A percentile compares a stretch with the other conserved stretches of the same genome.
Conservation (phyloP, 1,140 invertebrate species). For the Dreissena polymorpha region DNA sequence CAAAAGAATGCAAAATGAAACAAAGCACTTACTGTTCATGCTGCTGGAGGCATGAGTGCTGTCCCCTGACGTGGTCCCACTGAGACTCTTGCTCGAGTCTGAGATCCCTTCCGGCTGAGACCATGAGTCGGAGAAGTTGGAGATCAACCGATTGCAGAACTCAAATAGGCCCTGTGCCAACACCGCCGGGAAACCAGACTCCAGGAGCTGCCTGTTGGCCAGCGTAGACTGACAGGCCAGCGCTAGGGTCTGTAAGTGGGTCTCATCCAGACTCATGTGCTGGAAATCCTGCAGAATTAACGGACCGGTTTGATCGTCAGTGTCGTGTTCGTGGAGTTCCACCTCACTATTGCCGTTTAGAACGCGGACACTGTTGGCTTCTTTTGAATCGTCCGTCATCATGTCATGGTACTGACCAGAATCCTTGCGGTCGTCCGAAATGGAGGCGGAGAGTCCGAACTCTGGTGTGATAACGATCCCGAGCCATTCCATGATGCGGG, state of each 20-base stretch:
- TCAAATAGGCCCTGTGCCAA: conserved; percentile 81
- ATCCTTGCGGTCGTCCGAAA: conserved; percentile 85
- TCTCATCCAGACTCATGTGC: conserved; percentile 78
- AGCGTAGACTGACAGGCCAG: conserved; percentile 88
- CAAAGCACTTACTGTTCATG: not conserved
- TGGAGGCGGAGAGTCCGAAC: conserved; percentile 80
- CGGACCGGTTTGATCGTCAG: conserved; percentile 29
- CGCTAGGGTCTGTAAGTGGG: conserved; percentile 88
- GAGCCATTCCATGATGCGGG: conserved; percentile 87
- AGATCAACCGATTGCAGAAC: conserved; percentile 75
- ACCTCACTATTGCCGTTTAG: conserved; percentile 29
- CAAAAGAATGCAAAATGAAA: no score
- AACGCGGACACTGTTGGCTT: conserved; percentile 60
- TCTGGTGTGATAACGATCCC: conserved; percentile 83
- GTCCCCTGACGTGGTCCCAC: conserved; percentile 46
- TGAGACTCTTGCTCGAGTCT: conserved; percentile 65
- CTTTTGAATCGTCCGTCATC: conserved; percentile 74
- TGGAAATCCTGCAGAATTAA: conserved; percentile 68
- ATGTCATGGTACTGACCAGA: conserved; percentile 75
- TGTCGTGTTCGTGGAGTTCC: conserved; percentile 3
- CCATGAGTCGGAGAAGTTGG: conserved; percentile 62
- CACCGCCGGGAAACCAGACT: conserved; percentile 88
- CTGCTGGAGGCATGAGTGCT: conserved; percentile 5
- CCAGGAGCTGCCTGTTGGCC: conserved; percentile 87
- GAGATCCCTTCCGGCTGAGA: conserved; percentile 62